A percentile compares a stretch with the other conserved stretches of the same genome.
Evolutionary conservation across 2,113 vertebrate species (phyloP).

Genomic region (Taxidea taxus): DNA sequence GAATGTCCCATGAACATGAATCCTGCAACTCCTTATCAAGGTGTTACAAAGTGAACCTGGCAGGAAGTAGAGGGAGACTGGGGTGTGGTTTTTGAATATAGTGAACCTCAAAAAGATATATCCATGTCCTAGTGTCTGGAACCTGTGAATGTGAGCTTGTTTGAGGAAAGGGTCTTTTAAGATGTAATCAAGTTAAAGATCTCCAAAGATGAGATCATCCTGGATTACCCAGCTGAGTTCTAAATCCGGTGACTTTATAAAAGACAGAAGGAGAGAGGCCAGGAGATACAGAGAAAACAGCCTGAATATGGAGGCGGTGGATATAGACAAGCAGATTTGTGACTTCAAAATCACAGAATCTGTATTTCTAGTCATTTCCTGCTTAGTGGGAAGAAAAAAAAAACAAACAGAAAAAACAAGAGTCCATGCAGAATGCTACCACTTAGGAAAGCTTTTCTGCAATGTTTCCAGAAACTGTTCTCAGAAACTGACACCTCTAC

Average conservation of each 20-base stretch:
- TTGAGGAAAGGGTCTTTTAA: not conserved
- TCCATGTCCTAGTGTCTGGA: not conserved
- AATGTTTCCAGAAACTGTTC: constrained; percentile 39
- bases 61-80: not conserved
- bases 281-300: constrained; percentile 15
- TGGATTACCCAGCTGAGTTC: not conserved
- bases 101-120: not conserved
- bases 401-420: not conserved
- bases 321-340: not conserved
- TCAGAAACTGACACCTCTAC: not conserved
- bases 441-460: constrained; percentile 44
- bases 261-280: not conserved
- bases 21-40: not conserved
- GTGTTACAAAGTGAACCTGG: not conserved
- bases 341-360: not conserved
- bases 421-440: not conserved
- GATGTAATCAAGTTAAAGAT: not conserved
- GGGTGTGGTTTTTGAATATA: not conserved
- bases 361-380: constrained; percentile 43
- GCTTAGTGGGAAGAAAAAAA: not conserved
- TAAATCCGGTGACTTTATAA: not conserved
- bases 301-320: not conserved
- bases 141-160: not conserved
- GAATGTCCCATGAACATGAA: not conserved
- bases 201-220: not conserved